Conservation (phyloP, 2,113 vertebrate genomes). For the Sus scrofa region T2T-Sscrofa CM000829.6:69176501-69177000, state of each 20-base stretch:
- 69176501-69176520: neutral
- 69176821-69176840: neutral
- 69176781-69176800: neutral
- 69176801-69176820: neutral
- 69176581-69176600: neutral
- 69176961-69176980: neutral
- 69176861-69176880: neutral
- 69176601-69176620: neutral
- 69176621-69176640: neutral
- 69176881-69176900: neutral
- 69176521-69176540: neutral
- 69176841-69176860: neutral
- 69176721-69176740: neutral
- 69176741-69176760: neutral
- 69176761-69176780: neutral
- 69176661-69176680: neutral
- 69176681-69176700: neutral
- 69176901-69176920: neutral
- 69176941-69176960: too few species aligned
- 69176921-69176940: neutral
- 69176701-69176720: neutral
- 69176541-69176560: neutral
- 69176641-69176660: neutral
- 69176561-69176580: neutral
- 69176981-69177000: neutral